phyloP scores from a whole-genome alignment of 2,113 vertebrate genomes.

The Gnathonemus echidnorhynchus region DNA sequence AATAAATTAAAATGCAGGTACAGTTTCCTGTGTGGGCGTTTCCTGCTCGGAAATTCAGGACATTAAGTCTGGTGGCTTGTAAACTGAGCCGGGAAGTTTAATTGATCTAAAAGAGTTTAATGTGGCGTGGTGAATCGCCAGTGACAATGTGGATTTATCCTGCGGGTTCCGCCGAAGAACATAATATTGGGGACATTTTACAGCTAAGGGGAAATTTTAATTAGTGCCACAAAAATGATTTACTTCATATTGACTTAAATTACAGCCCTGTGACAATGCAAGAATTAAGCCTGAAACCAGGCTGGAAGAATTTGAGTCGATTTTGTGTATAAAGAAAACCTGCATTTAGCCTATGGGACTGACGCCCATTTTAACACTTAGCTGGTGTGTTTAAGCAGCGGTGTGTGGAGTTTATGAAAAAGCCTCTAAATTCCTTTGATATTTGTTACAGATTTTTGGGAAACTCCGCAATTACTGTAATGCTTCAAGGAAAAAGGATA shows the following conservation, averaged over 20 bases:
- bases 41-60: constrained; percentile 35
- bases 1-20: constrained; percentile 46
- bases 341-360: not conserved
- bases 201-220: constrained; percentile 55
- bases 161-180: constrained; percentile 53
- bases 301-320: constrained; percentile 21
- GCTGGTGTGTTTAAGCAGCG: constrained; percentile 17
- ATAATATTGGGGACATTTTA: constrained; percentile 66
- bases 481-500: constrained; percentile 43
- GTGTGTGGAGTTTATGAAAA: constrained; percentile 41
- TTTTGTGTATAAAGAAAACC: not conserved
- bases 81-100: constrained; percentile 71
- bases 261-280: constrained; percentile 43
- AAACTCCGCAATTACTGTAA: constrained; percentile 52
- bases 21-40: constrained; percentile 43
- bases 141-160: constrained; percentile 68
- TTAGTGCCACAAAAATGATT: constrained; percentile 69
- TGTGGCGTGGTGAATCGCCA: constrained; percentile 67
- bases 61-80: constrained; percentile 63
- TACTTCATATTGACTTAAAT: constrained; percentile 58
- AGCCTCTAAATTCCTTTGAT: constrained; percentile 37
- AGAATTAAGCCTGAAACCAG: constrained; percentile 43
- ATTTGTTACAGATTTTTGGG: constrained; percentile 54
- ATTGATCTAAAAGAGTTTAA: constrained; percentile 73
- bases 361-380: not conserved